These are phyloP conservation scores for Pseudomyrmex dendroicus DNA, from an alignment of 1,140 invertebrate species.

Conservation along the genomic window DNA sequence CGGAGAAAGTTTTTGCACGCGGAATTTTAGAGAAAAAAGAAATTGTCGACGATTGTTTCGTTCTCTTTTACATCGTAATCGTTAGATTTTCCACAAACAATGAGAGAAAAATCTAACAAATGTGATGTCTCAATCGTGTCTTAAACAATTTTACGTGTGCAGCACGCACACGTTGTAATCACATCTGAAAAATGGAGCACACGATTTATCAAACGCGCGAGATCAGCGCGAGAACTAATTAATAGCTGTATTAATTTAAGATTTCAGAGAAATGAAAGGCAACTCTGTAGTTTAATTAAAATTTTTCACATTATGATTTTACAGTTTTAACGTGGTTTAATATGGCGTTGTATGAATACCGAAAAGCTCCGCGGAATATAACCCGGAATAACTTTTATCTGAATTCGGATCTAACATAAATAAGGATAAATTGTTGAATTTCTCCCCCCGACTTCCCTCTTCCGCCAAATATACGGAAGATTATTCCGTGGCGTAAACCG, in stretches of 20 bases:
- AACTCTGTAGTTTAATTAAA: slow-evolving; percentile 33
- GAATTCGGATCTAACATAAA: slow-evolving; percentile 25
- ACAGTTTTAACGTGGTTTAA: slow-evolving; percentile 19
- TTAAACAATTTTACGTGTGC: not conserved
- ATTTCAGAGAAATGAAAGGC: slow-evolving; percentile 6
- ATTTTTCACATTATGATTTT: slow-evolving; percentile 20
- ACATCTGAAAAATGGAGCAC: not conserved
- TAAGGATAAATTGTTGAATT: slow-evolving; percentile 36
- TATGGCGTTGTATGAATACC: slow-evolving; percentile 2
- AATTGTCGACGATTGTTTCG: not conserved
- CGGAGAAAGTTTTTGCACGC: not conserved
- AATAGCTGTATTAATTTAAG: slow-evolving; percentile 27
- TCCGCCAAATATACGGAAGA: not conserved
- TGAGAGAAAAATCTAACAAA: no score
- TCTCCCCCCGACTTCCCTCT: no score
- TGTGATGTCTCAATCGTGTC: not conserved
- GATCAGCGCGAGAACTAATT: slow-evolving; percentile 22
- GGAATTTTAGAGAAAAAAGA: not conserved
- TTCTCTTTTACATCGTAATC: not conserved
- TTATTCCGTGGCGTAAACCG: slow-evolving; percentile 2
- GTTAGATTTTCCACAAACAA: no score
- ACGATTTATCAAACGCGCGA: slow-evolving; percentile 11
- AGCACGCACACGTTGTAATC: no score
- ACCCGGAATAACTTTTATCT: slow-evolving; percentile 32
- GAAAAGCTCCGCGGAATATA: slow-evolving; percentile 4